Base-by-base conservation (phyloP, 1,140 invertebrate species). In the Stegodyphus dumicola region DNA sequence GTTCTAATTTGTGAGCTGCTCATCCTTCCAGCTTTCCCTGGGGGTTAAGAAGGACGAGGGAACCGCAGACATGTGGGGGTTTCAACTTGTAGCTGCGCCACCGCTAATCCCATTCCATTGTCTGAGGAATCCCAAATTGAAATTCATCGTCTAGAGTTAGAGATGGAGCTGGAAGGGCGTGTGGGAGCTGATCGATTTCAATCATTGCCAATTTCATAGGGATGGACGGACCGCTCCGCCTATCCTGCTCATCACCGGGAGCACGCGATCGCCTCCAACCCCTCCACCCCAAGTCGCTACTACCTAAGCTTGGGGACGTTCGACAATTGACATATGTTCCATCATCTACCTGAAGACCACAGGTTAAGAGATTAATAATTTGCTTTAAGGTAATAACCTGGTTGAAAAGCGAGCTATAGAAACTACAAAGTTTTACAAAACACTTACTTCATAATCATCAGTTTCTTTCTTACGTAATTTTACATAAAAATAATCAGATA, bases 201-300 rank as follows among this genome's bases (percentile, higher is more conserved):
- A 83, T 83, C 80, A 83, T 83, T 83, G 80, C 80, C 80, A 83
- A 83, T 83, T 83, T 83, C 80, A 83, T 66, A 65, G 70, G 53
- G 71, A 79, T 52, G 13, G 51, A n/a, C 10, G 49, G 15, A 18
- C 54, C 76, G 53, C 7, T 9, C 10, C 60, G 11, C 7, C 49
- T 52, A 6, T 48, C 15, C 11, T 48, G 56, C 78, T 71, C 69
- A 71, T 71, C 69, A 71, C 33, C 69, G n/a, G 18, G 49, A 9
- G 69, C 69, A 71, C 69, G 69, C 69, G 69, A 71, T 71, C 33
- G 9, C 10, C 9, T 11, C 10, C 33, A 11, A 11, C 56, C 15
- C 56, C 15, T 60, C 56, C 56, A 60, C 56, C 56, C 4, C 56
- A 60, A 2, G 9, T 15, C 56, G 9, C 15, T 15, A 11, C 9